Conservation (phyloP, 2,113 vertebrate genomes). For the Geothlypis trichas region DNA sequence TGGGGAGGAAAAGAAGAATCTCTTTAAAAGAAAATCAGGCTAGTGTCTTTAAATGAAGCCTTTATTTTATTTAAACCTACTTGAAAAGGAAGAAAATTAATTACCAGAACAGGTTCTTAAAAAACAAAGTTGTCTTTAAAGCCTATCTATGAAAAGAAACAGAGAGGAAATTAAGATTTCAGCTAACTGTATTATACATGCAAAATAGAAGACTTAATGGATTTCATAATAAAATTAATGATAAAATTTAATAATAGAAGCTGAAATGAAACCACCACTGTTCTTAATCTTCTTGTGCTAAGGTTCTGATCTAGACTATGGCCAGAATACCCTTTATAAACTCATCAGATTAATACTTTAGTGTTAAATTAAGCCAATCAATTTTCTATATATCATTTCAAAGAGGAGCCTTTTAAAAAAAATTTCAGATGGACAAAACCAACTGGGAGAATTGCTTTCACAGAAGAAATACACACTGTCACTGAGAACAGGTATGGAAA, state of each 20-base stretch:
- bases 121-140: conserved; percentile 4
- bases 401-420: neutral
- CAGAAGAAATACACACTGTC: neutral
- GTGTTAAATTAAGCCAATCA: neutral
- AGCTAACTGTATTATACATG: neutral
- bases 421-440: neutral
- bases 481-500: neutral
- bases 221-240: neutral
- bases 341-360: neutral
- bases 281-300: neutral
- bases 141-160: neutral
- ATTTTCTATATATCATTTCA: neutral
- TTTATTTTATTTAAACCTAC: neutral
- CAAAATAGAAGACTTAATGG: neutral
- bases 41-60: neutral
- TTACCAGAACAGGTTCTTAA: neutral
- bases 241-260: neutral
- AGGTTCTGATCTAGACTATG: neutral
- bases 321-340: neutral
- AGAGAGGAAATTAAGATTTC: neutral
- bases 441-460: neutral
- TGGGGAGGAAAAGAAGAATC: conserved; percentile 57
- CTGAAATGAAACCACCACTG: neutral
- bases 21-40: neutral
- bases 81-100: conserved; percentile 11